These are phyloP conservation scores for Enteromius paludinosus DNA, from an alignment of 2,797 vertebrate genomes.

Conservation along the genomic window DNA sequence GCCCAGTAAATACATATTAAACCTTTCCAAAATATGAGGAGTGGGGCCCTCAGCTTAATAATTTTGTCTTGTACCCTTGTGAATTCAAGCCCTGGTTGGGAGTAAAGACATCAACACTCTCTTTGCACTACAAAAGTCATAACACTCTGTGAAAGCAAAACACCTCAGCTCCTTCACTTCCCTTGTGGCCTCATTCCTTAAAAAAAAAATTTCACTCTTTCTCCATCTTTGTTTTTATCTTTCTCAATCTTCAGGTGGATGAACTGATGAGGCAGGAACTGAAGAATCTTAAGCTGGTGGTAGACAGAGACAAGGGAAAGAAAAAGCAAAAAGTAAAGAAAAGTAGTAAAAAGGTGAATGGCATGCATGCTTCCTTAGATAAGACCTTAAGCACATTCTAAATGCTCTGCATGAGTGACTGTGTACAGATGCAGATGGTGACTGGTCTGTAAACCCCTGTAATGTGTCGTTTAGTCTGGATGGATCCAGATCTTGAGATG, in stretches of 20 bases:
- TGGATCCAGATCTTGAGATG: conserved; percentile 14
- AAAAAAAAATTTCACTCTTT: not conserved
- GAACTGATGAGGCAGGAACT: conserved; percentile 82
- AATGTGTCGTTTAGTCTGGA: conserved; percentile 39
- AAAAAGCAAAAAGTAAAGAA: conserved; percentile 65
- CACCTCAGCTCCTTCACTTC: not conserved
- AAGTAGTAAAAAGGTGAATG: conserved; percentile 73
- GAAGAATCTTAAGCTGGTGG: conserved; percentile 74
- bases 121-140: conserved; percentile 23
- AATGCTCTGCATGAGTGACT: conserved; percentile 32
- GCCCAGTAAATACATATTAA: not conserved
- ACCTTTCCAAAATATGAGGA: not conserved
- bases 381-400: conserved; percentile 16
- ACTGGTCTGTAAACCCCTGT: conserved; percentile 13
- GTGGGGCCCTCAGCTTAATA: conserved; percentile 9
- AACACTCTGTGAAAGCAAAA: conserved; percentile 9
- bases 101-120: conserved; percentile 22
- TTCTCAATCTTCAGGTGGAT: conserved; percentile 74
- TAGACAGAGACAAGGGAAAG: conserved; percentile 75
- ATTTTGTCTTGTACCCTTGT: not conserved
- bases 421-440: conserved; percentile 36
- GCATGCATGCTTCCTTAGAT: conserved; percentile 27
- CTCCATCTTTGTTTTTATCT: not conserved
- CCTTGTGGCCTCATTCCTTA: not conserved
- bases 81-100: not conserved